Base-by-base conservation (phyloP, 1,140 invertebrate genomes). In the Anoplophora glabripennis region DNA sequence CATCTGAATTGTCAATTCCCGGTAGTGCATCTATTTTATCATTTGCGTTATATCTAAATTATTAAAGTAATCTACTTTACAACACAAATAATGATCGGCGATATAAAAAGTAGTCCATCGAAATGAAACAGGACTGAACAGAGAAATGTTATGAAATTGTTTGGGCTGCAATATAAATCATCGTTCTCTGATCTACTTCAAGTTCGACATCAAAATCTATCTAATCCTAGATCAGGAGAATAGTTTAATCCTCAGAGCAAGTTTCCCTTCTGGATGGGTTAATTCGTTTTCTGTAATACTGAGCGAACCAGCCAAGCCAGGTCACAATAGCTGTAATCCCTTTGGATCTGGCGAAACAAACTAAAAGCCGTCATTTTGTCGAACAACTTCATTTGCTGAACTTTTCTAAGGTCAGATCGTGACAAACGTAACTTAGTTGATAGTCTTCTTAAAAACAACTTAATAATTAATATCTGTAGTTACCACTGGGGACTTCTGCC, bases 321-420 rank as follows among this genome's bases (percentile, higher is more conserved):
- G 58, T 59, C 60, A 65, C 63, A 65, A 68, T 63, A 52, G 57
- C 45, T 36, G 59, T 68, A 68, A 68, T 68, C 66, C 66, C 66
- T 45, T 11, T 36, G 63, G 63, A 68, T 68, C 63, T 28, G 44
- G 45, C 45, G 57, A 57, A 65, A 61, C 63, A 59, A 65, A 65
- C 66, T 68, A 61, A 65, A 63, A 65, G 64, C 59, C 53, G 62
- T 56, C 62, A 64, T 64, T 60, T 61, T 56, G 58, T 61, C 53
- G 53, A 64, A 55, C 58, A 61, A 64, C 62, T 60, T 61, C 53
- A 44, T 59, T 64, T 53, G 51, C 46, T 41, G 59, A 60, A 56
- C 38, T 53, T 61, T 61, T 57, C 58, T 57, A 36, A 42, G 58
- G 58, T 61, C 58, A 60, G 47, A 64, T 46, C 10, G 42, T 18